Conservation (phyloP, 1,140 invertebrate genomes). For the Drosophila pruinosa region DNA sequence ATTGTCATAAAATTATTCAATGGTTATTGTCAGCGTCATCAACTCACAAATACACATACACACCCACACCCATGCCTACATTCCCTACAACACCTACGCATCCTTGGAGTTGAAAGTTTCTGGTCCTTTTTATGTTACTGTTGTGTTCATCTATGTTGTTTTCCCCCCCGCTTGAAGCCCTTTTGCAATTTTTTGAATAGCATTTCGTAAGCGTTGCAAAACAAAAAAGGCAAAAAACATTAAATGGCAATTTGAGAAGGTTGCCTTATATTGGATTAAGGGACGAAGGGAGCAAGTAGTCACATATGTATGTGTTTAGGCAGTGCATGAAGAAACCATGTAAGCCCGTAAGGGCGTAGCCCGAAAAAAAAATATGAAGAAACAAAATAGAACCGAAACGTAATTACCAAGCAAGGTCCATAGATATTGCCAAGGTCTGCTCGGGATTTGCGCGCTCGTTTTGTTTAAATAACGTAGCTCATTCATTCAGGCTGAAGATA, state of each 20-base stretch:
- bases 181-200: slow-evolving; percentile 78
- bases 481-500: slow-evolving; percentile 79
- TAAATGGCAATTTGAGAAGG: slow-evolving; percentile 77
- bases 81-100: not conserved
- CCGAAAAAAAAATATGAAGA: slow-evolving; percentile 19
- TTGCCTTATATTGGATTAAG: slow-evolving; percentile 73
- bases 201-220: slow-evolving; percentile 76
- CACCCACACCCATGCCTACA: not conserved
- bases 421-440: slow-evolving; percentile 54
- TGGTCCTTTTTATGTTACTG: slow-evolving; percentile 51
- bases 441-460: slow-evolving; percentile 54
- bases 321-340: slow-evolving; percentile 8
- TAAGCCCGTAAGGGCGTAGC: slow-evolving; percentile 14
- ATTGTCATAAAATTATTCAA: slow-evolving; percentile 82
- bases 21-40: slow-evolving; percentile 71
- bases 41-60: slow-evolving; percentile 1
- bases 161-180: slow-evolving; percentile 44
- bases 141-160: slow-evolving; percentile 1
- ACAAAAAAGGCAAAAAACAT: slow-evolving; percentile 68
- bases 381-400: slow-evolving; percentile 32
- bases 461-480: slow-evolving; percentile 78
- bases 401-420: slow-evolving; percentile 69
- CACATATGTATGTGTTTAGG: slow-evolving; percentile 40
- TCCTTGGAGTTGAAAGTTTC: slow-evolving; percentile 59
- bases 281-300: slow-evolving; percentile 26